Conservation (phyloP, 2,888 invertebrate species). For the Drosophila nr. perissopoda region DNA sequence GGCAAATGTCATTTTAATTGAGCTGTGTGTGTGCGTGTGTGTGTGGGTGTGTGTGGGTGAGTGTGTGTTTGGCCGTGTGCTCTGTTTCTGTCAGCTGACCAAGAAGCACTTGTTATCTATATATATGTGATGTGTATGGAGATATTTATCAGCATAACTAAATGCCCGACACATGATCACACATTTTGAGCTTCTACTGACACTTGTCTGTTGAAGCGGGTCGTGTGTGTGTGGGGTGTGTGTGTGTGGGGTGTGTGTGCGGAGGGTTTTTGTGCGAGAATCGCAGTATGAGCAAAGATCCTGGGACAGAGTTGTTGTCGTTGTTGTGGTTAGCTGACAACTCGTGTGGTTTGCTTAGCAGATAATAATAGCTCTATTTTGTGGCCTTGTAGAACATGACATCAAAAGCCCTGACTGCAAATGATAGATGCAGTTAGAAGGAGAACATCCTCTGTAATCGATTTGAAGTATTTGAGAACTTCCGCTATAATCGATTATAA, state of each 20-base stretch:
- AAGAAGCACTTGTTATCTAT: constrained; percentile 41
- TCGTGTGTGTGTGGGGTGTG: background rate
- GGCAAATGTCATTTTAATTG: constrained; percentile 73
- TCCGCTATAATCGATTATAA: background rate
- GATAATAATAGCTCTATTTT: constrained; percentile 13
- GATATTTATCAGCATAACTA: constrained; percentile 14
- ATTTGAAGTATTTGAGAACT: background rate
- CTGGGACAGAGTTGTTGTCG: background rate
- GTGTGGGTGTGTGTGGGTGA: constrained; percentile 24
- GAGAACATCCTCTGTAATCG: background rate
- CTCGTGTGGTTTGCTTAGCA: constrained; percentile 20
- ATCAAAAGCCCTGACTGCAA: constrained; percentile 6
- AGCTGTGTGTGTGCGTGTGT: constrained; percentile 28
- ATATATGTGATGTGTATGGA: constrained; percentile 12
- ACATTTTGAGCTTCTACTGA: constrained; percentile 18
- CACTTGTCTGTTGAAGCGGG: background rate
- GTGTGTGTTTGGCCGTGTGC: constrained; percentile 24
- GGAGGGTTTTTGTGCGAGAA: background rate
- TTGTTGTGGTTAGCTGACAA: constrained; percentile 40
- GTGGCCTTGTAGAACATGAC: background rate
- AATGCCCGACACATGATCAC: constrained; percentile 59
- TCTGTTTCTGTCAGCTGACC: constrained; percentile 47
- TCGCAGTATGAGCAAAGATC: constrained; percentile 31
- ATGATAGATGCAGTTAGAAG: constrained; percentile 12
- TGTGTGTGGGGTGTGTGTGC: background rate